Conservation (phyloP, 2,113 vertebrate genomes). For the Myodes glareolus region DNA sequence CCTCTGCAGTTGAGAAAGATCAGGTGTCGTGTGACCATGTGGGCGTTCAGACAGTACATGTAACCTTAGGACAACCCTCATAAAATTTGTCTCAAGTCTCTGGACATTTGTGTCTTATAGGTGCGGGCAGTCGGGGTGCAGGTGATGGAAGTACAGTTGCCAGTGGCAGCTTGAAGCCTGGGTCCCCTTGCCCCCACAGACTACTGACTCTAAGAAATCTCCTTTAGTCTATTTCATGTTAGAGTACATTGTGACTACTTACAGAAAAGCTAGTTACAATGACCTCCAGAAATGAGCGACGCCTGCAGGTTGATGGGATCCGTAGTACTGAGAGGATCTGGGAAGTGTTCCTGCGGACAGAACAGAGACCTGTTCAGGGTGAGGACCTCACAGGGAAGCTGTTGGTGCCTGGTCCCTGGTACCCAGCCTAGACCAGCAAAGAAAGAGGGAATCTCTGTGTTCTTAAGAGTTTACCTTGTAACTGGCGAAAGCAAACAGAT, state of each 20-base stretch:
- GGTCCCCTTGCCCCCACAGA: background rate
- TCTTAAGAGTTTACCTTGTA: background rate
- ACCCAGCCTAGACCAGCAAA: background rate
- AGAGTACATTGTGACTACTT: background rate
- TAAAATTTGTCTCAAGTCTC: background rate
- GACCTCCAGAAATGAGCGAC: background rate
- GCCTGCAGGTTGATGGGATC: background rate
- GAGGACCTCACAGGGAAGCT: background rate
- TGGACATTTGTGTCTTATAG: background rate
- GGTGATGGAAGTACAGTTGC: background rate
- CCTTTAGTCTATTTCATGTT: background rate
- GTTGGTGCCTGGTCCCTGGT: background rate
- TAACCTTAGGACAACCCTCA: too few species aligned
- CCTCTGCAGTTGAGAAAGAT: background rate
- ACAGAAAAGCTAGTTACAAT: background rate
- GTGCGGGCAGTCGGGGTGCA: too few species aligned
- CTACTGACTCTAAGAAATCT: background rate
- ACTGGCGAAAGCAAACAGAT: background rate
- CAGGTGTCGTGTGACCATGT: rapidly evolving
- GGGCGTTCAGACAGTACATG: rapidly evolving
- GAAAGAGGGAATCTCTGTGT: background rate
- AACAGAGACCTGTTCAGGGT: background rate
- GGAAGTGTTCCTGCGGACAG: background rate
- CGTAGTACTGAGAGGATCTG: background rate
- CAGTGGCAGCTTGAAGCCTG: too few species aligned